Evolutionary conservation across 2,113 vertebrate genomes (phyloP).

Genomic region (Physeter macrocephalus): DNA sequence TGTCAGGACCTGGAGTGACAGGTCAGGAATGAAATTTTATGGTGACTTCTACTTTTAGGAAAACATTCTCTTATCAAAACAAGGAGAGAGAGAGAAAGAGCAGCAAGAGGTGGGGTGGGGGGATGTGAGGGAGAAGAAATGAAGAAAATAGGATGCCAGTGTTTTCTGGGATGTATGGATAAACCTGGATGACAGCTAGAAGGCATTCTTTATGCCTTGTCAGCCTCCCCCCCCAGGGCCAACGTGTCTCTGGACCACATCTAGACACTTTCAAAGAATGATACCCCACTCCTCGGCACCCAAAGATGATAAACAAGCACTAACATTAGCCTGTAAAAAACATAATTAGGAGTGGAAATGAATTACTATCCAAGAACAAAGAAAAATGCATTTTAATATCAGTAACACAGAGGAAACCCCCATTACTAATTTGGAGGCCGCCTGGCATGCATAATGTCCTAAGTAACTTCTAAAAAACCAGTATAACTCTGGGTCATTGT

Average conservation of each 20-base stretch:
- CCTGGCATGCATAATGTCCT: neutral
- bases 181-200: neutral
- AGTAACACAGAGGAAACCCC: neutral
- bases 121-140: neutral
- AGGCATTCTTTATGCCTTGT: neutral
- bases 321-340: neutral
- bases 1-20: neutral
- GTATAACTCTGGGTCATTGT: neutral
- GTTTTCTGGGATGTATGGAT: neutral
- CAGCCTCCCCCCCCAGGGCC: neutral
- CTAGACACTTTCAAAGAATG: neutral
- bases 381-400: constrained; percentile 11
- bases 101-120: neutral
- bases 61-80: neutral
- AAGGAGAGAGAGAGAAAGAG: neutral
- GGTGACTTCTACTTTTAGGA: neutral
- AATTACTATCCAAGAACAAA: neutral
- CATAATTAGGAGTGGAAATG: neutral
- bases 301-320: neutral
- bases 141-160: accelerated
- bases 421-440: constrained; percentile 9
- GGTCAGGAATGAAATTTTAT: neutral
- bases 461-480: neutral
- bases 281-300: too few species aligned
- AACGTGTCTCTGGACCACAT: neutral